phyloP scores from a whole-genome alignment of 2,888 invertebrate species.

The Cheiracanthium punctorium region DNA sequence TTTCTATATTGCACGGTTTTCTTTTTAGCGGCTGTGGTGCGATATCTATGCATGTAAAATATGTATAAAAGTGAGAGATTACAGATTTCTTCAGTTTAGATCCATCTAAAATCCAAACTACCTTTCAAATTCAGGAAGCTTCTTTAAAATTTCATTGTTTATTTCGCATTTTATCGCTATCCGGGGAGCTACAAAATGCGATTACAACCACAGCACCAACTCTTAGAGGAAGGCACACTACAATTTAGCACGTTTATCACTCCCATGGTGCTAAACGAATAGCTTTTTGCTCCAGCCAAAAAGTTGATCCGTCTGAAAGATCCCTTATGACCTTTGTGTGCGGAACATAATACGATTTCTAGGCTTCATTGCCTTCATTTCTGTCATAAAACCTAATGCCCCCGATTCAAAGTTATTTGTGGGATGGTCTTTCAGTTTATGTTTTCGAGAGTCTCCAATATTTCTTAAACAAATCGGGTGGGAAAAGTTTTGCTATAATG shows the following conservation, averaged over 20 bases:
- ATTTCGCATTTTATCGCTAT: constrained; percentile 55
- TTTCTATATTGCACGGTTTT: too few relatives aligned
- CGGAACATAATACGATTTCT: constrained; percentile 54
- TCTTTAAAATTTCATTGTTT: constrained; percentile 37
- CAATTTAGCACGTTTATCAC: constrained; percentile 45
- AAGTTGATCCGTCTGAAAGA: constrained; percentile 43
- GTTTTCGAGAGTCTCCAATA: constrained; percentile 55
- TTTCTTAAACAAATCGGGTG: constrained; percentile 16
- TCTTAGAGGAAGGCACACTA: constrained; percentile 37
- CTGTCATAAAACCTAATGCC: constrained; percentile 66
- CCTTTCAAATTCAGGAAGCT: too few relatives aligned
- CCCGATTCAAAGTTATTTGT: constrained; percentile 62
- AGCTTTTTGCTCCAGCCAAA: constrained; percentile 56
- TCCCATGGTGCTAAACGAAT: constrained; percentile 37
- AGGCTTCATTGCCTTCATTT: constrained; percentile 66
- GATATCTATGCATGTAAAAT: too few relatives aligned
- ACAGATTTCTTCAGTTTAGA: too few relatives aligned
- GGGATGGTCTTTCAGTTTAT: constrained; percentile 38
- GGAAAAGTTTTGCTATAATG: too few relatives aligned
- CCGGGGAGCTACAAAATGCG: constrained; percentile 55
- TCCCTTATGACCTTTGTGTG: constrained; percentile 49
- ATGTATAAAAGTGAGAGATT: too few relatives aligned
- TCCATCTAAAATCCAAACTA: too few relatives aligned
- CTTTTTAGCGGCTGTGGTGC: too few relatives aligned
- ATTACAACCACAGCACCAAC: constrained; percentile 45